These are phyloP conservation scores for Emys orbicularis DNA, from an alignment of 2,797 vertebrate genomes.

Conservation along the genomic window DNA sequence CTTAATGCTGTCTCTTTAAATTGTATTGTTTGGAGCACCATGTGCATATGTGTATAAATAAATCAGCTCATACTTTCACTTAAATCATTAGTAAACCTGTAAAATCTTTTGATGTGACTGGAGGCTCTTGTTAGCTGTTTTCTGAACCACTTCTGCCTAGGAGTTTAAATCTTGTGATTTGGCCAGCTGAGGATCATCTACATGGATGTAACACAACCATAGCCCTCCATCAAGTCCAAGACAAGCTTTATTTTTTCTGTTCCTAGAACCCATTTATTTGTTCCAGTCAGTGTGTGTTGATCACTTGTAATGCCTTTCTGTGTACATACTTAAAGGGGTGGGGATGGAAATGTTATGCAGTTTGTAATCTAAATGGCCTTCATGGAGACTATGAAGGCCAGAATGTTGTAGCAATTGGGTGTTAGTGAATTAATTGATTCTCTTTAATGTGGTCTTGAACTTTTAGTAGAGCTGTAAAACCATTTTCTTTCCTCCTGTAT, in stretches of 20 bases:
- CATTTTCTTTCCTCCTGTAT: too few species aligned
- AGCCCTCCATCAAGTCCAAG: neutral
- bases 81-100: too few species aligned
- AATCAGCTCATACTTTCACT: too few species aligned
- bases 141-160: neutral
- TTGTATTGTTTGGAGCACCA: neutral
- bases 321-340: neutral
- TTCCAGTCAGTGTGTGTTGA: neutral
- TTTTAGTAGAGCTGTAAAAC: too few species aligned
- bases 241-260: slow-evolving; percentile 12
- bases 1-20: neutral
- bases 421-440: neutral
- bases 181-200: neutral
- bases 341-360: neutral
- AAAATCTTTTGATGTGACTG: neutral
- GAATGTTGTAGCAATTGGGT: too few species aligned
- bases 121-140: neutral
- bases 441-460: too few species aligned
- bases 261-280: neutral
- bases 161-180: neutral
- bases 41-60: neutral
- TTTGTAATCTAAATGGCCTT: neutral
- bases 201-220: neutral
- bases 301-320: neutral
- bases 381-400: neutral